Base-by-base conservation (phyloP, 2,888 invertebrate genomes). In the Helicoverpa assulta region DNA sequence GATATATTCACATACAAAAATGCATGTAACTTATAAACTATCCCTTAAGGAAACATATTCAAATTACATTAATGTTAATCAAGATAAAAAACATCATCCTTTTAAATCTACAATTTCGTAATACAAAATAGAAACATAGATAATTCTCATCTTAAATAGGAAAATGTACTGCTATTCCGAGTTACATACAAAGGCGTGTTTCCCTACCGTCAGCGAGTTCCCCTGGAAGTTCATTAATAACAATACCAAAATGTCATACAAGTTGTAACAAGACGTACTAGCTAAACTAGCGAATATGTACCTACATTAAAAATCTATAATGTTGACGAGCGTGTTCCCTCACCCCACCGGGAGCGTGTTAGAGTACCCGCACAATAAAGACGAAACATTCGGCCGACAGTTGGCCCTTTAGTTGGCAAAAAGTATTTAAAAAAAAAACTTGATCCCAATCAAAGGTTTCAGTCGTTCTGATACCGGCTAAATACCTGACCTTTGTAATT, bases 291-390 rank as follows among this genome's bases (percentile, higher is more conserved):
- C 18, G 33, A 68, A 68, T 53, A 56, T 68, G 43, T 43, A 10
- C 33, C 50, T 64, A 10, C 33, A 52, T 64, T 64, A 62, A 73
- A 76, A 76, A 65, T 62, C 66, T 68, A 51, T 55, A 62, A 67
- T 51, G 40, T 50, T 18, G 55, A 56, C 19, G 54, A 65, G 55
- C 67, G 53, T 67, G 54, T 78, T 70, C 70, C 56, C 7, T 52
- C 54, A 33, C 37, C 62, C 54, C 60, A 14, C 33, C 53, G 51
- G 66, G 53, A 61, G 51, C 64, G 57, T 75, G 26, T 26, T 26
- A 21, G 21, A 21, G 26, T 26, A 26, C 26, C 2, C 2, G 26
- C 26, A 26, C 1, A 26, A 2, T 26, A 4, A 3, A 26, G 26
- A 26, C 26, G 2, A 26, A 26, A 26, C 4, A 26, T 2, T 26